Base-by-base conservation (phyloP, 2,113 vertebrate species). In the Bettongia penicillata region DNA sequence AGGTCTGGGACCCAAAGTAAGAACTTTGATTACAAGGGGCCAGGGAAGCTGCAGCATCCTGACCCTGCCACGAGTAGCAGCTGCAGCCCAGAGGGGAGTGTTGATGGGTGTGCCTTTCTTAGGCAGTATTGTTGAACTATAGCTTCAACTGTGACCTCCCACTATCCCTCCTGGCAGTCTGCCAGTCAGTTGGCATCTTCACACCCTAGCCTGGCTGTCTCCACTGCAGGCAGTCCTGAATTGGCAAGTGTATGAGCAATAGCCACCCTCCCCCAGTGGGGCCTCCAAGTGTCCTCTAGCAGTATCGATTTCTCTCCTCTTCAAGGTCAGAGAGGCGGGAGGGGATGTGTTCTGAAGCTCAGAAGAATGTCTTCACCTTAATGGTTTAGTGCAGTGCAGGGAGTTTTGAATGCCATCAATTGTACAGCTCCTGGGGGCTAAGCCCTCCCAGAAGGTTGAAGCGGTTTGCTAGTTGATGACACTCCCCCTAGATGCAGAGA, bases 401-500 rank as follows among this genome's bases (percentile, higher is more conserved):
- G 31, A 49, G 6, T 0, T 6, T 7, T 51, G 47, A 50, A 26
- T 0, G 10, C 47, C 8, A 2, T 22, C 90, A 2, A 12, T 1
- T 26, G 51, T 0, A 14, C 1, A 8, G 57, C 53, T 3, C 61
- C 61, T 37, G 3, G 57, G 57, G 12, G 31, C n/a, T 84, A 84
- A 84, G 19, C 90, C 7, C 3, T 0, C 57, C 57, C 23, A 47
- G 43, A 84, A 43, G n/a, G 68, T 23, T 43, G 68, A 84, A 84
- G 19, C 37, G 22, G 19, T 84, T 77, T 84, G n/a, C 68, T 22
- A 43, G 68, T 84, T 84, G n/a, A 43, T 68, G 61, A 68, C n/a
- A 43, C 16, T 84, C 8, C 0, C 3, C 31, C 50, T 51, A 0
- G 0, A 0, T 12, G n/a, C 26, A 28, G 49, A n/a, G 53, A 94